A percentile compares a stretch with the other conserved stretches of the same genome.
phyloP scores from a whole-genome alignment of 2,113 vertebrate genomes.

The Microtus richardsoni region DNA sequence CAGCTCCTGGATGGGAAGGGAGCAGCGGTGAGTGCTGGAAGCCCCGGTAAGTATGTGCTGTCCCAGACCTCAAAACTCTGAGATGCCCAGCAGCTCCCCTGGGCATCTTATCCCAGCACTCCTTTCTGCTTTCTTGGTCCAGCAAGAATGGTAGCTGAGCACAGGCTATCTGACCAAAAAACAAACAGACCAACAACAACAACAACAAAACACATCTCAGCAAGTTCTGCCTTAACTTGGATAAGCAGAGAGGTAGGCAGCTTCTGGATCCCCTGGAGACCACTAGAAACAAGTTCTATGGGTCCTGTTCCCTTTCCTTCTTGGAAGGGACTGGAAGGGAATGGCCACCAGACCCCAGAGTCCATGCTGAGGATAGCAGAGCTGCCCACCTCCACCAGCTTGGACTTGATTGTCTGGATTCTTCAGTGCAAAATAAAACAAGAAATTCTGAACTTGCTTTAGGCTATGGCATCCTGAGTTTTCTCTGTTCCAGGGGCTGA shows the following conservation, averaged over 20 bases:
- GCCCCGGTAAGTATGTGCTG: rapidly evolving
- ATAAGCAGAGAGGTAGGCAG: not conserved
- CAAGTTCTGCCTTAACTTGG: not conserved
- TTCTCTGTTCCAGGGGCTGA: not conserved
- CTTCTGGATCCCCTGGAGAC: not conserved
- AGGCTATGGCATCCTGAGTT: not conserved
- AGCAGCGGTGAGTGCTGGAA: not conserved
- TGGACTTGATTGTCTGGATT: not conserved
- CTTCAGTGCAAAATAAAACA: not conserved
- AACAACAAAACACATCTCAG: not conserved
- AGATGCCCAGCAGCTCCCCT: not conserved
- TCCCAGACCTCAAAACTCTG: not conserved
- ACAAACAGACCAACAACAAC: not conserved
- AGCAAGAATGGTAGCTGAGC: not conserved
- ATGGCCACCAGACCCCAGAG: not conserved
- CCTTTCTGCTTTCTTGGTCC: not conserved
- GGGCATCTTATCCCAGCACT: not conserved
- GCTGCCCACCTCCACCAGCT: not conserved
- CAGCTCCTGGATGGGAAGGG: conserved; percentile 88
- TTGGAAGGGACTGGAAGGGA: not conserved
- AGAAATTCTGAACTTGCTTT: not conserved
- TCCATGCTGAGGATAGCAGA: not conserved
- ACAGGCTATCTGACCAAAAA: not conserved
- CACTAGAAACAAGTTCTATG: not conserved
- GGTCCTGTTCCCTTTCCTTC: not conserved